Percentiles rank a stretch among this genome's conserved stretches.
phyloP scores from a whole-genome alignment of 1,140 invertebrate genomes.

The Stegodyphus dumicola region DNA sequence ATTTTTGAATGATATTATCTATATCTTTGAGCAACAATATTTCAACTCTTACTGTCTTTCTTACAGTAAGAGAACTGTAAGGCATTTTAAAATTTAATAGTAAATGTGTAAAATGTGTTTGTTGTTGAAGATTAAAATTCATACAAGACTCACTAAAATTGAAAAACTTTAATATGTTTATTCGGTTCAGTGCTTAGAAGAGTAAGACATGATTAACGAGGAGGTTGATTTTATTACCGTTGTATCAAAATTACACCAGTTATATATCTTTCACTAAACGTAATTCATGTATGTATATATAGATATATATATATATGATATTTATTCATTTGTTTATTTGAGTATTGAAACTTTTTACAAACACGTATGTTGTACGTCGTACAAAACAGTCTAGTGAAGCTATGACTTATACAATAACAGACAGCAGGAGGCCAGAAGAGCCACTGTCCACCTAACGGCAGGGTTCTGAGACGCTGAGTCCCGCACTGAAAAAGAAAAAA shows the following conservation, averaged over 20 bases:
- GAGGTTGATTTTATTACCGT: constrained; percentile 5
- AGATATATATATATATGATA: constrained; percentile 31
- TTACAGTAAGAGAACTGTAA: too few species aligned
- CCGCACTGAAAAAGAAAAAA: constrained; percentile 41
- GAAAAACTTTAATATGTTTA: not conserved
- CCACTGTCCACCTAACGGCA: constrained; percentile 54
- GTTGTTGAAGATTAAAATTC: too few species aligned
- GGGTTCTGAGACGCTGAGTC: constrained; percentile 51
- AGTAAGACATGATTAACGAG: not conserved
- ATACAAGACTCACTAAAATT: too few species aligned
- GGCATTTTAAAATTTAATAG: too few species aligned
- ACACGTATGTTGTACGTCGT: constrained; percentile 52
- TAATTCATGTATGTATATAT: constrained; percentile 24
- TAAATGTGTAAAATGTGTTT: too few species aligned
- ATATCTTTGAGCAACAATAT: too few species aligned
- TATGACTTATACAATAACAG: constrained; percentile 59
- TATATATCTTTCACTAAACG: not conserved
- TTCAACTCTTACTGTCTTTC: too few species aligned
- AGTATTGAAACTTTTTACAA: constrained; percentile 61
- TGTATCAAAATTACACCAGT: constrained; percentile 40
- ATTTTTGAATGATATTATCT: too few species aligned
- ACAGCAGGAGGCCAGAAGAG: constrained; percentile 48
- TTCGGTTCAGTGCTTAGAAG: not conserved
- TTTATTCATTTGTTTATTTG: constrained; percentile 52
- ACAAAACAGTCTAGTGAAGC: constrained; percentile 55